phyloP scores from a whole-genome alignment of 2,888 invertebrate genomes.

The Drymonia ruficornis region DNA sequence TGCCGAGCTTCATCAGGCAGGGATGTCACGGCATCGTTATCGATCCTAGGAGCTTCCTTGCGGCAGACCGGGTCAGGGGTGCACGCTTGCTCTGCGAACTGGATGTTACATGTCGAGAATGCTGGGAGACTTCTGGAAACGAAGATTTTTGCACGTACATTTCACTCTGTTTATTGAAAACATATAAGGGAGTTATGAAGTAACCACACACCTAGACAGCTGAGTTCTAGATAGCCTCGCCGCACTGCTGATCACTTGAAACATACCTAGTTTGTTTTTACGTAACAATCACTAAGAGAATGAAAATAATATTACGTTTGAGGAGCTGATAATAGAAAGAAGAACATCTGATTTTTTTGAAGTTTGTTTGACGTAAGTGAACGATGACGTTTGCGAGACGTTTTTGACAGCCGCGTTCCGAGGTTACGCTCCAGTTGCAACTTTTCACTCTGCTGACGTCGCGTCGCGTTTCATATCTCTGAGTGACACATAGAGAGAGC shows the following conservation, averaged over 20 bases:
- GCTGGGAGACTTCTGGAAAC: slow-evolving; percentile 64
- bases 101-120: slow-evolving; percentile 53
- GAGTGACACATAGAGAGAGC: too few species aligned
- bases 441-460: too few species aligned
- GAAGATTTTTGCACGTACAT: not conserved
- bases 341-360: slow-evolving; percentile 2
- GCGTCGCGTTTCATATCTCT: too few species aligned
- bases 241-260: slow-evolving; percentile 57
- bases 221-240: slow-evolving; percentile 53
- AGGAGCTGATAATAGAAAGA: slow-evolving; percentile 6
- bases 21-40: slow-evolving; percentile 74
- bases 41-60: slow-evolving; percentile 80
- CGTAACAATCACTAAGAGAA: slow-evolving; percentile 40
- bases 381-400: too few species aligned
- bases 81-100: slow-evolving; percentile 18
- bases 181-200: not conserved
- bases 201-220: slow-evolving; percentile 55
- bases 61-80: slow-evolving; percentile 49
- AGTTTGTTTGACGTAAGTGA: not conserved
- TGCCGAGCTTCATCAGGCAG: slow-evolving; percentile 79
- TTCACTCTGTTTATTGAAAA: not conserved
- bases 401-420: too few species aligned
- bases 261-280: slow-evolving; percentile 61
- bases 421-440: too few species aligned
- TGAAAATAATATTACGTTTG: slow-evolving; percentile 20